Evolutionary conservation across 2,797 vertebrate species (phyloP).

Genomic region (Furcifer pardalis): DNA sequence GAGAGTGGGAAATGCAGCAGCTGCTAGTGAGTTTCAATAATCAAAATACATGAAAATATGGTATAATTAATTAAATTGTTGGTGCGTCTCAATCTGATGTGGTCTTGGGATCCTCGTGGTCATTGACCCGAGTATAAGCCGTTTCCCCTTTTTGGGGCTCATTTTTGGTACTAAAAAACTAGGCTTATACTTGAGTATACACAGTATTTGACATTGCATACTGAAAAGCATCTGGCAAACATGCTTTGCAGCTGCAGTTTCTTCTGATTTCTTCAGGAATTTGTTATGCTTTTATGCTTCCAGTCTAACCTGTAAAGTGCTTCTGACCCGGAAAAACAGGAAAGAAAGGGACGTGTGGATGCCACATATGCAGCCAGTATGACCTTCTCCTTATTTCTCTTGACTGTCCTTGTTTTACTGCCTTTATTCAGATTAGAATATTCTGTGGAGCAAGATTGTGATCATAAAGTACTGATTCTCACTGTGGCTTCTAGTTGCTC

Average conservation of each 20-base stretch:
- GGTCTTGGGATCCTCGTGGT: no score
- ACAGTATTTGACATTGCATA: neutral
- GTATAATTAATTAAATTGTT: no score
- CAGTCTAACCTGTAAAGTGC: neutral
- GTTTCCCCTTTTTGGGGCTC: no score
- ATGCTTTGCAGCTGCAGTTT: neutral
- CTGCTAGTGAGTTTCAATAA: no score
- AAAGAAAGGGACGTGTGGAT: neutral
- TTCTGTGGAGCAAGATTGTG: neutral
- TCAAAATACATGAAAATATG: no score
- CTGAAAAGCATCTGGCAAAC: neutral
- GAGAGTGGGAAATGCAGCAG: no score
- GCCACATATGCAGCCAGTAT: no score
- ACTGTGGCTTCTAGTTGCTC: neutral
- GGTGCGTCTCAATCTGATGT: no score
- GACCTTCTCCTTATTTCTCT: neutral
- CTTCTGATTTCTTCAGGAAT: neutral
- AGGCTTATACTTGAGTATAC: no score
- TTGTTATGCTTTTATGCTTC: neutral
- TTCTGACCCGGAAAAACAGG: neutral
- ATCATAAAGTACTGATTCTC: neutral
- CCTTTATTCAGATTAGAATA: neutral
- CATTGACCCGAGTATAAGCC: no score
- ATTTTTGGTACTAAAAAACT: no score
- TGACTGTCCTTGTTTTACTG: neutral